phyloP scores from a whole-genome alignment of 2,113 vertebrate genomes.

The Rhodinocichla rosea region DNA sequence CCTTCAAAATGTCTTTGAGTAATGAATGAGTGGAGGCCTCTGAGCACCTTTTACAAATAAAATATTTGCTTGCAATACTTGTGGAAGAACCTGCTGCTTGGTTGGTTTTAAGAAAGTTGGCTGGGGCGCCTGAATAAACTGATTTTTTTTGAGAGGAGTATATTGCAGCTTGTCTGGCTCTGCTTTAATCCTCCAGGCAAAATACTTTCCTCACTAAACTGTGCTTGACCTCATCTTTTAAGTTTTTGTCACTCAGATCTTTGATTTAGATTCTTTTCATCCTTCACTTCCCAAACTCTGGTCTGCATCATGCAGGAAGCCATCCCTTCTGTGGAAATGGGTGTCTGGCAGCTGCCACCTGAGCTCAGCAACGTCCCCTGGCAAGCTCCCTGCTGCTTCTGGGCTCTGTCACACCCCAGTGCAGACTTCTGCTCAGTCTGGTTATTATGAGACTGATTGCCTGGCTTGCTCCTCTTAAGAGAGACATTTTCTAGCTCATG shows the following conservation, averaged over 20 bases:
- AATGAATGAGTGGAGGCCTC: slow-evolving; percentile 2
- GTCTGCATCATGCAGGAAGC: not conserved
- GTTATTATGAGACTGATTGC: not conserved
- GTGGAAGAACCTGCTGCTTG: slow-evolving; percentile 43
- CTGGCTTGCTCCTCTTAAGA: not conserved
- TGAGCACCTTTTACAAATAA: slow-evolving; percentile 9
- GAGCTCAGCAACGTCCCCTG: not conserved
- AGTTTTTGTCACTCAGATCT: not conserved
- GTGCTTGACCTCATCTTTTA: not conserved
- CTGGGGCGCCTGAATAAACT: slow-evolving; percentile 16
- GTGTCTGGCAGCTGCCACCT: not conserved
- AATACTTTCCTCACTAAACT: slow-evolving; percentile 8
- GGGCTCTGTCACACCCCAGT: not conserved
- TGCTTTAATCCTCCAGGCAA: slow-evolving; percentile 28
- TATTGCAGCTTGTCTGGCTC: slow-evolving; percentile 54
- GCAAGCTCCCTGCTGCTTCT: not conserved
- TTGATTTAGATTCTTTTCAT: slow-evolving; percentile 15
- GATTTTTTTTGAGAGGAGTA: not conserved
- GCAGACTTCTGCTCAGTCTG: not conserved
- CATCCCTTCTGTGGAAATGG: not conserved
- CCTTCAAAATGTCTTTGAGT: slow-evolving; percentile 27
- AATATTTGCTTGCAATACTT: not conserved
- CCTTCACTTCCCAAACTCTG: not conserved
- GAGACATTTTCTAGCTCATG: accelerated
- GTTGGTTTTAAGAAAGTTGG: not conserved